Evolutionary conservation across 2,888 invertebrate species (phyloP).

Genomic region (Callosobruchus maculatus): DNA sequence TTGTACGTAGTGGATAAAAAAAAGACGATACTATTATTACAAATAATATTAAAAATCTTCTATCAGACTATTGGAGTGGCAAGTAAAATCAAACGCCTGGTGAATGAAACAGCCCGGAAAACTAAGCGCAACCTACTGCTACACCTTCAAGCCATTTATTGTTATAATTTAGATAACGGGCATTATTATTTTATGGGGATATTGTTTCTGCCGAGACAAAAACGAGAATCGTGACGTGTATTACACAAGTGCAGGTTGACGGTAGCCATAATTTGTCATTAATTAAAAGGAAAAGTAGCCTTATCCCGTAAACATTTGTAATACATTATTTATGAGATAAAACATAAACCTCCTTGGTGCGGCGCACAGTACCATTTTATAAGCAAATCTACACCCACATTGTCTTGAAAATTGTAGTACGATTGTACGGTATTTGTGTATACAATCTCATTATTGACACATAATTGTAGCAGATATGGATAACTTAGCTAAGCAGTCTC

Average conservation of each 20-base stretch:
- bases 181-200: constrained; percentile 20
- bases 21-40: no score
- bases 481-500: background rate
- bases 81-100: no score
- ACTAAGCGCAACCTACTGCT: background rate
- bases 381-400: background rate
- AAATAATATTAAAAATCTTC: no score
- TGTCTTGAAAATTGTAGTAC: background rate
- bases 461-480: background rate
- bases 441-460: background rate
- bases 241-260: constrained; percentile 23
- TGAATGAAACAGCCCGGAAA: background rate
- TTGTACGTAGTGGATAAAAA: no score
- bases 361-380: background rate
- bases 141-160: constrained; percentile 9
- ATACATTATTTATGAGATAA: constrained; percentile 15
- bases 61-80: no score
- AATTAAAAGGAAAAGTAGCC: constrained; percentile 25
- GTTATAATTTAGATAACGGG: constrained; percentile 20
- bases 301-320: constrained; percentile 15
- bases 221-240: constrained; percentile 24
- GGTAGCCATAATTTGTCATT: constrained; percentile 25
- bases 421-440: background rate
- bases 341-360: background rate
- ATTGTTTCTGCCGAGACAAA: constrained; percentile 16